A percentile compares a stretch with the other conserved stretches of the same genome.
These are phyloP conservation scores for Pelusios castaneus DNA, from an alignment of 2,113 vertebrate genomes.

Conservation along the genomic window DNA sequence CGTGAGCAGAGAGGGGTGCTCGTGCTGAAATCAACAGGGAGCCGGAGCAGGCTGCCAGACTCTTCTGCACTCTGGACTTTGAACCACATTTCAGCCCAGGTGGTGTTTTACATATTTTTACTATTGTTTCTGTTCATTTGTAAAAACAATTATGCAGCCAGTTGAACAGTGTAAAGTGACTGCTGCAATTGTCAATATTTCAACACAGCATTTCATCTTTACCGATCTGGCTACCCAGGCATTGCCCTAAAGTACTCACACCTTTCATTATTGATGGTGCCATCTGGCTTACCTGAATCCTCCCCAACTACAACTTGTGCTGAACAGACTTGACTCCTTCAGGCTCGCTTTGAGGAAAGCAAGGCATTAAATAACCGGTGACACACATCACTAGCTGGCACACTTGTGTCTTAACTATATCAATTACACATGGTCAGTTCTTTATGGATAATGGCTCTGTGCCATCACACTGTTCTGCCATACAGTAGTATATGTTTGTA, in stretches of 20 bases:
- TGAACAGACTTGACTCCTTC: conserved; percentile 37
- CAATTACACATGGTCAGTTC: conserved; percentile 25
- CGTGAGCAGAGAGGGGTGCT: neutral
- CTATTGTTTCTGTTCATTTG: conserved; percentile 63
- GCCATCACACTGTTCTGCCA: neutral
- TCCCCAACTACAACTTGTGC: conserved; percentile 23
- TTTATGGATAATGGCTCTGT: neutral
- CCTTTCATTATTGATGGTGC: conserved; percentile 64
- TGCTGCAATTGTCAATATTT: conserved; percentile 61
- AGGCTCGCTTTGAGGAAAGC: conserved; percentile 25
- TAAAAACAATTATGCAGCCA: conserved; percentile 69
- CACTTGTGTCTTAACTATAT: neutral
- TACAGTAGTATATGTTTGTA: conserved; percentile 21
- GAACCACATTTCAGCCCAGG: conserved; percentile 50
- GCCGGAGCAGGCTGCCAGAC: neutral
- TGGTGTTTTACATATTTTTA: conserved; percentile 63
- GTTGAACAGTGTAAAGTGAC: conserved; percentile 67
- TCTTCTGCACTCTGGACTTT: neutral
- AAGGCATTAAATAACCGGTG: neutral
- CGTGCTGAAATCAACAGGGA: neutral
- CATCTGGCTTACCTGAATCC: conserved; percentile 70
- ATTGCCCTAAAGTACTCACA: conserved; percentile 14
- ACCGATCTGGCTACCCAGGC: conserved; percentile 45
- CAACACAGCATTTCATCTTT: conserved; percentile 33
- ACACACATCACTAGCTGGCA: neutral